Evolutionary conservation across 2,113 vertebrate genomes (phyloP), one percentile per base, ranked within the genome.

Genomic region (Datnioides undecimradiatus): DNA sequence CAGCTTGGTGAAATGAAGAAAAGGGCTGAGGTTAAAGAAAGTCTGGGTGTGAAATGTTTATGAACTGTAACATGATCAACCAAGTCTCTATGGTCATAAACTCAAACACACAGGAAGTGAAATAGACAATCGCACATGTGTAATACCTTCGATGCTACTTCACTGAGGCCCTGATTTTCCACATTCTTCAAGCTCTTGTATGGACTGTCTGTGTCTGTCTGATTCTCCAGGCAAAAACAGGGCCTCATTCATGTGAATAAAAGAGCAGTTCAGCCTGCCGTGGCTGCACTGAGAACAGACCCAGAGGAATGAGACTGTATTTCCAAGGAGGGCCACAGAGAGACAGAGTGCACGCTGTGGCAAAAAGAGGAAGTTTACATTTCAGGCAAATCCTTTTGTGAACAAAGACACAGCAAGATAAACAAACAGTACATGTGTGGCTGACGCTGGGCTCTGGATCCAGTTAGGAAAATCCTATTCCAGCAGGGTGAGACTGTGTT

Each of bases 321-420:
- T 90, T 90, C 85, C 76, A 85, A 74, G 16, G 16, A 76, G 76
- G 48, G 71, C 78, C 76, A 27, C 27, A 57, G 63, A 63, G 69
- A 86, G 66, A 87, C 60, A 73, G 64, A 78, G 77, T 31, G 77
- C 57, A 70, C 51, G 76, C 88, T 67, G 79, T 51, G 85, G 72
- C 40, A 64, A 82, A 85, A 92, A 77, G 87, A 88, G 90, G 88
- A 91, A 92, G 90, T 93, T 92, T 92, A 90, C 87, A 91, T 92
- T 90, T 88, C 79, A 83, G 81, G 59, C 82, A 87, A 91, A 86
- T 87, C 87, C 82, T 87, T 88, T 88, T 76, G 83, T 89, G 75
- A 90, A 91, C 89, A 90, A 90, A 90, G 88, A 82, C 73, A 55
- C 19, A 2, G 80, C 64, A 79, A 76, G 74, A 91, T 86, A 91